Base-by-base conservation (phyloP, 2,797 vertebrate genomes). In the Sphenopsis melanotis region DNA sequence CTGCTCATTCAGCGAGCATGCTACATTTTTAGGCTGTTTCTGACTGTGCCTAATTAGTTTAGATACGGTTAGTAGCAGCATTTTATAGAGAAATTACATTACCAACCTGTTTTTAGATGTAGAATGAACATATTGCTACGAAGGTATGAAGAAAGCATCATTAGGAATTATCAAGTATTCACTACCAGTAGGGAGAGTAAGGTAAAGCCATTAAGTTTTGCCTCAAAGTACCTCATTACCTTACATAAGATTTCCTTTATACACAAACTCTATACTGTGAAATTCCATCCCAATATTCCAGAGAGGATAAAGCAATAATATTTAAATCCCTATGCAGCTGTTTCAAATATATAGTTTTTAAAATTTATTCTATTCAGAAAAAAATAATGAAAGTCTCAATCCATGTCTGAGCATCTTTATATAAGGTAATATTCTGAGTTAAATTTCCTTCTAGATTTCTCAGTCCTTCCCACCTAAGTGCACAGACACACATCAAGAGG, bases 11-110 rank as follows among this genome's bases (percentile, higher is more conserved):
- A 94, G 89, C 2, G 1, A 94, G 85, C 78, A 52, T 49, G 78
- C 52, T 89, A n/a, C 83, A 83, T 85, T 92, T 95, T 95, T 94
- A 94, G 87, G 79, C 86, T 91, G 74, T 75, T 94, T 93, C 85
- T 95, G 77, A 91, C 85, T 94, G 85, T 94, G 93, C 63, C 96
- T 96, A 96, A 96, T 96, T 96, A 95, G 93, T 89, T 96, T 94
- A 93, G 91, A 94, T 91, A 93, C 26, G 57, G 95, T 90, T 96
- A 94, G 90, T 82, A 90, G 88, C 80, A 90, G 80, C 56, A 29
- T 87, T 95, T 96, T 86, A 84, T 82, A 89, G 77, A 95, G 90
- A 93, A 95, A 95, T 95, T 82, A 78, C 63, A 91, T 93, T 96
- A 88, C 63, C 39, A 7, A 91, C 93, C 42, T 59, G 72, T 21